Evolutionary conservation across 2,888 invertebrate genomes (phyloP), one percentile per base, ranked within the genome.

Genomic region (Eurytoma californica): DNA sequence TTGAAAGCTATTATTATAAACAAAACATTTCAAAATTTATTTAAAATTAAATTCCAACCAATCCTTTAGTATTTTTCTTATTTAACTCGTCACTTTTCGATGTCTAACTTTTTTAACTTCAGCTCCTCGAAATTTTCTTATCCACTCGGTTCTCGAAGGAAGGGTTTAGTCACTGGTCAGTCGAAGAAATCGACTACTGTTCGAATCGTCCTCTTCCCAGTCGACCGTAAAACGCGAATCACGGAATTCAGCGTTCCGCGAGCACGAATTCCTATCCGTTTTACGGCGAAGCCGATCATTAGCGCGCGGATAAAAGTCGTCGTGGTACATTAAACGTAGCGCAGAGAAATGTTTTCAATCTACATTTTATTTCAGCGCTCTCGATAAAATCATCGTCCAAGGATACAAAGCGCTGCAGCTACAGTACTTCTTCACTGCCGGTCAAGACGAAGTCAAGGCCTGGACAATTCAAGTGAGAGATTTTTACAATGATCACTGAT

Each of bases 341-440:
- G 58, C 61, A 58, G 72, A 67, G 68, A 72, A 79, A 79, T 79
- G 75, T 39, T 39, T 80, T 72, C 72, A 77, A 78, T 72, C 16
- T 47, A n/a, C 57, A 20, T 16, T 49, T 9, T 83, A 84, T 92
- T 92, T 66, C 91, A 97, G 98, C 90, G 96, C 96, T 12, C 91
- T 99, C 88, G 97, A 98, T 85, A 99, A 99, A 92, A 99, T 99
- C 84, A 98, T 99, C 86, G 93, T 97, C 2, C 97, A 96, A 88
- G 99, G 99, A 20, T 99, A 99, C 92, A 98, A 97, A 90, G 96
- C 98, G 0, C 92, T 99, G 72, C 97, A 98, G 86, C 91, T 99
- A 86, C 96, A 97, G 90, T 99, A 99, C 90, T 99, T 99, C 93
- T 99, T 99, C 91, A 99, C 99, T 1, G 94, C 97, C 73, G 99